Evolutionary conservation across 2,888 invertebrate genomes (phyloP), one percentile per base, ranked within the genome.

Genomic region (Nomada fabriciana): DNA sequence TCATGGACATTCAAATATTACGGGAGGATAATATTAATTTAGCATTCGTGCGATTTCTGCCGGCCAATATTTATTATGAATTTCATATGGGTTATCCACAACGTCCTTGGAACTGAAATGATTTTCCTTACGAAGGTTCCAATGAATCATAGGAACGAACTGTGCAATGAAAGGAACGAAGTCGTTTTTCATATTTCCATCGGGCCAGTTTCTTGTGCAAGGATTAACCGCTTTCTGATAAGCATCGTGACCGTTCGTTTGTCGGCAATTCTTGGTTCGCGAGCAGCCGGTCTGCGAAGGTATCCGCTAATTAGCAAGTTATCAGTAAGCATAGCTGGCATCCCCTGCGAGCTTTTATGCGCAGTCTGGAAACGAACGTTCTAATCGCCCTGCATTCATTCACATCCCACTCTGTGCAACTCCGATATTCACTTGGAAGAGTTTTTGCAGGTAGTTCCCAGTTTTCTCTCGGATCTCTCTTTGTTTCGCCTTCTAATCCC

Each of bases 221-320:
- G 47, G 50, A 29, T 67, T 57, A 65, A 74, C 23, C 55, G 52
- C 59, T 67, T 65, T 9, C 63, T 59, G 67, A 60, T 42, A 67
- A 60, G 67, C 74, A 60, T 25, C 67, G n/a, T 43, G 10, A 53
- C 43, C 7, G 50, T 47, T 42, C 68, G 25, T 67, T 29, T 61
- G 53, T 15, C 53, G 50, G 23, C 50, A 42, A 61, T 68, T n/a
- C 43, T n/a, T 11, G n/a, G 20, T 25, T 36, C 42, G 47, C 43
- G 52, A 55, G 29, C 57, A 68, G 55, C 10, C 43, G 10, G 50
- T n/a, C 59, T n/a, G 70, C 55, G 55, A 70, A 70, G 47, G 65
- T 55, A 43, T 25, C 61, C 65, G 75, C 67, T 75, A 80, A 80
- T 80, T 80, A 80, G 75, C 70, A 42, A 61, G 75, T 80, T 80